Conservation (phyloP, 2,797 vertebrate species). For the Lindbergichthys nudifrons region DNA sequence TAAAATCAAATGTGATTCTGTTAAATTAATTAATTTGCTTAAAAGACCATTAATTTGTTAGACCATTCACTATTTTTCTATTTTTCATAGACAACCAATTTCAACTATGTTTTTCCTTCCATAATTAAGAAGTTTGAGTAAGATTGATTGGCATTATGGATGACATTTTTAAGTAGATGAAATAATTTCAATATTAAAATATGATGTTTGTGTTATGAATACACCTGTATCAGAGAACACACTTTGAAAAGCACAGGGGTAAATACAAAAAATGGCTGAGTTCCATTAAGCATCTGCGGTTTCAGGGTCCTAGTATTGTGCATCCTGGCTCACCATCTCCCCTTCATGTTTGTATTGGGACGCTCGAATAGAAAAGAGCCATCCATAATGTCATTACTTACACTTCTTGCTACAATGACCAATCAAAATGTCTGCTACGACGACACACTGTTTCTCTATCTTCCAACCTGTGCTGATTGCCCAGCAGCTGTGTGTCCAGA, state of each 20-base stretch:
- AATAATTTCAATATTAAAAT: not conserved
- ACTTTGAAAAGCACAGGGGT: not conserved
- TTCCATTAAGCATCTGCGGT: not conserved
- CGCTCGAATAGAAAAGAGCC: not conserved
- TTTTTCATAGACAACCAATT: too few species aligned
- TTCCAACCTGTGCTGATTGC: conserved; percentile 73
- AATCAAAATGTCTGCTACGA: not conserved
- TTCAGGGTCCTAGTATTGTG: not conserved
- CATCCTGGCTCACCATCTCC: not conserved
- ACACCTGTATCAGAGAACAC: not conserved
- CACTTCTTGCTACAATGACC: not conserved
- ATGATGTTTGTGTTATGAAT: not conserved
- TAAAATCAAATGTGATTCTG: not conserved
- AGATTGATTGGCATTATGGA: not conserved
- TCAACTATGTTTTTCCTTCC: not conserved
- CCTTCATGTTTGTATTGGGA: not conserved
- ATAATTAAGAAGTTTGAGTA: not conserved
- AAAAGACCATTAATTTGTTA: not conserved
- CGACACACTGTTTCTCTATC: not conserved
- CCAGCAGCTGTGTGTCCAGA: conserved; percentile 59
- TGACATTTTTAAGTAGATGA: not conserved
- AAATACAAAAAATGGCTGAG: not conserved
- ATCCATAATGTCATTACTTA: not conserved
- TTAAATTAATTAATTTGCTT: not conserved
- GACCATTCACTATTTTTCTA: not conserved